Conservation (phyloP, 2,888 invertebrate genomes). For the Drosophila affinis region DNA sequence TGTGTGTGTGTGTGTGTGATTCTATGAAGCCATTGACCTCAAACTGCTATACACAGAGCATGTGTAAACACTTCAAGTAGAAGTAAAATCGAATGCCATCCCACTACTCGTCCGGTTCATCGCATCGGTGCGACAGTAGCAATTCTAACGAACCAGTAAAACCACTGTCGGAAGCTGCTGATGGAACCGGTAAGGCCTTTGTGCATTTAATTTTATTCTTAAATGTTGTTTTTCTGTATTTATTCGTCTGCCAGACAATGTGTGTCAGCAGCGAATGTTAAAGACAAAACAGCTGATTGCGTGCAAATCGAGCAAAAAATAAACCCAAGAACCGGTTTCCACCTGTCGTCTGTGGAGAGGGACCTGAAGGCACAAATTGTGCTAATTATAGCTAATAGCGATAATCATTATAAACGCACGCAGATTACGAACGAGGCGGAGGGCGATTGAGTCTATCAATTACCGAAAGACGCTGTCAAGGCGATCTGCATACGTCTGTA, state of each 20-base stretch:
- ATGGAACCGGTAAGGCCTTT: slow-evolving; percentile 40
- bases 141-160: slow-evolving; percentile 3
- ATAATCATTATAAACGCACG: slow-evolving; percentile 30
- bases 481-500: background rate
- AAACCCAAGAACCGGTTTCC: slow-evolving; percentile 18
- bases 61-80: background rate
- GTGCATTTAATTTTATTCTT: slow-evolving; percentile 25
- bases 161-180: slow-evolving; percentile 22
- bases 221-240: slow-evolving; percentile 1
- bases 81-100: background rate
- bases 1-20: too few species aligned
- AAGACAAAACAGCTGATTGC: slow-evolving; percentile 33
- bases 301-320: background rate
- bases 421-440: background rate
- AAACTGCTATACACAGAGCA: background rate
- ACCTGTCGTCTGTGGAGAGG: slow-evolving; percentile 4
- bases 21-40: slow-evolving; percentile 33
- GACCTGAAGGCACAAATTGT: slow-evolving; percentile 17
- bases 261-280: slow-evolving; percentile 32
- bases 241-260: slow-evolving; percentile 26
- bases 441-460: background rate
- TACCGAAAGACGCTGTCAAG: background rate
- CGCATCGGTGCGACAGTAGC: background rate
- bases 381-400: slow-evolving; percentile 35
- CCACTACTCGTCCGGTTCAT: background rate